Base-by-base conservation (phyloP, 1,140 invertebrate genomes). In the Bombus confusus region DNA sequence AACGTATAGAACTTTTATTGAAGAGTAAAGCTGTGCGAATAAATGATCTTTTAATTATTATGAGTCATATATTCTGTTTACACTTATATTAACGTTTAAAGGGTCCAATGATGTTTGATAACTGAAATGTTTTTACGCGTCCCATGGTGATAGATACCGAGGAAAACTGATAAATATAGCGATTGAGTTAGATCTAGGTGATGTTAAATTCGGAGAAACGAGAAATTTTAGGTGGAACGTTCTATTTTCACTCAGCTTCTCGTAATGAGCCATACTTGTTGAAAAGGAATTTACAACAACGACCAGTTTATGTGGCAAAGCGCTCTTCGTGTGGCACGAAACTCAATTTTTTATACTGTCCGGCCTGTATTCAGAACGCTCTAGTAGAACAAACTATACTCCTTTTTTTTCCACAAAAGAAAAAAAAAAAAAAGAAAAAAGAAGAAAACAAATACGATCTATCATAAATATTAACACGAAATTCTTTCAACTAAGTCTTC, bases 311-410 rank as follows among this genome's bases (percentile, higher is more conserved):
- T 22, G 84, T 85, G 71, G 71, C 78, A 74, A 85, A 81, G 22
- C 43, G 71, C 47, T 72, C 52, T 85, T 80, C 47, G 47, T 43
- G 41, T 80, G 83, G 66, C 76, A 80, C 68, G 83, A 80, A 79
- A 80, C 79, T 80, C 83, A 85, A 80, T 80, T 85, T 85, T 85
- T 85, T 85, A 85, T 85, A 80, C 83, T 73, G 68, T 85, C 25
- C 37, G 83, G 83, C 76, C 83, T 80, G 83, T 85, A 85, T 85
- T 85, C 83, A 85, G 41, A 85, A 85, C 83, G 83, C 83, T 85
- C 83, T 85, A 85, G 12, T 80, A 80, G 68, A 85, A 80, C 83
- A 12, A 80, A 85, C 83, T 64, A 72, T 85, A 85, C 76, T 72
- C 68, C 83, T 85, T 85, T 72, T 72, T 10, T 62, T 79, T 72